These are phyloP conservation scores for Gadopsis marmoratus DNA, from an alignment of 2,797 vertebrate genomes.

Conservation along the genomic window DNA sequence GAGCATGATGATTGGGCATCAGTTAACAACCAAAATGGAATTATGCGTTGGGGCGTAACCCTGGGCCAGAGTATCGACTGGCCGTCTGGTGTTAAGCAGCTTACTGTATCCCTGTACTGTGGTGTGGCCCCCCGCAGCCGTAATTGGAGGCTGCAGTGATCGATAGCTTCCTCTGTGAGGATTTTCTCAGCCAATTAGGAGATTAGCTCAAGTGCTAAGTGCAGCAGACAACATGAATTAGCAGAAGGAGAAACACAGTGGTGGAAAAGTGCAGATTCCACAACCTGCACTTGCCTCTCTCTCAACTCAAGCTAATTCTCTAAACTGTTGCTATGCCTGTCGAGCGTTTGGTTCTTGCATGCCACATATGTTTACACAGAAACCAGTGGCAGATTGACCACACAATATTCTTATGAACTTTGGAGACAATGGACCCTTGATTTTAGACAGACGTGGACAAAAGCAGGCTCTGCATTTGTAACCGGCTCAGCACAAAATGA, in stretches of 20 bases:
- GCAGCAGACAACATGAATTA: slow-evolving; percentile 80
- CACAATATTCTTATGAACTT: background rate
- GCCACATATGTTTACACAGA: background rate
- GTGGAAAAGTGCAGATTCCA: slow-evolving; percentile 40
- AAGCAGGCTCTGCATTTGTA: background rate
- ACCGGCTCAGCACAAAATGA: background rate
- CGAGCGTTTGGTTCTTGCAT: background rate
- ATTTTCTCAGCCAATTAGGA: slow-evolving; percentile 87
- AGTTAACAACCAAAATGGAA: slow-evolving; percentile 46
- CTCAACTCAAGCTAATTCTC: background rate
- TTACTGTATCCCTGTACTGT: slow-evolving; percentile 74
- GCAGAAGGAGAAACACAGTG: slow-evolving; percentile 64
- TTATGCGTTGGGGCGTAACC: slow-evolving; percentile 54
- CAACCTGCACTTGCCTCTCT: slow-evolving; percentile 15
- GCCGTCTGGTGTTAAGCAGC: slow-evolving; percentile 69
- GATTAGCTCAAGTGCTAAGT: slow-evolving; percentile 83
- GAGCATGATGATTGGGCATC: slow-evolving; percentile 5
- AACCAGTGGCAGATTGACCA: background rate
- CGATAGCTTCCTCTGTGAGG: slow-evolving; percentile 82
- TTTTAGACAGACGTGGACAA: slow-evolving; percentile 1
- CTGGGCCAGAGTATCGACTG: slow-evolving; percentile 68
- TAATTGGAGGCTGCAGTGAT: slow-evolving; percentile 81
- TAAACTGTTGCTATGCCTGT: background rate
- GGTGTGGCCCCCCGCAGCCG: slow-evolving; percentile 50
- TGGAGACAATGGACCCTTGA: background rate